A percentile compares a stretch with the other conserved stretches of the same genome.
Conservation (phyloP, 2,113 vertebrate genomes). For the Maccullochella peelii region DNA sequence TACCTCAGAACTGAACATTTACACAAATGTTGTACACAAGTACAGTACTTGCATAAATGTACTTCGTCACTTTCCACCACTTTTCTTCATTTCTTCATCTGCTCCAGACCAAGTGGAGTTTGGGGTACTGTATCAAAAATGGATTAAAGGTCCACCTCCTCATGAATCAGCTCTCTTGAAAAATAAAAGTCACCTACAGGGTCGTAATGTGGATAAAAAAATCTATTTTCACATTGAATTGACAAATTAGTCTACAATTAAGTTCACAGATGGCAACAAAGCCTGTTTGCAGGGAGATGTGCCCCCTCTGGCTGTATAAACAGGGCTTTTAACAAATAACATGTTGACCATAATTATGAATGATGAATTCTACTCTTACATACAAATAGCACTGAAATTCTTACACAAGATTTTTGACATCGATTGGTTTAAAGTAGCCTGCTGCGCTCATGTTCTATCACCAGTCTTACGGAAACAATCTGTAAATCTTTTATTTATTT, state of each 20-base stretch:
- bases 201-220: not conserved
- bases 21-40: no score
- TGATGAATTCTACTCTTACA: not conserved
- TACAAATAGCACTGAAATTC: not conserved
- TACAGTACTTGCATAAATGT: not conserved
- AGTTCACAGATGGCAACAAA: not conserved
- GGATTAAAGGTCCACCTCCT: not conserved
- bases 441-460: not conserved
- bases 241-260: not conserved
- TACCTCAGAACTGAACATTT: no score
- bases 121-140: not conserved
- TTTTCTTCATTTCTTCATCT: not conserved
- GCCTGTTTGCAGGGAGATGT: not conserved
- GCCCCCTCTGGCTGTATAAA: not conserved
- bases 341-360: not conserved
- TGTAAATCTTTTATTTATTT: no score
- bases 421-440: not conserved
- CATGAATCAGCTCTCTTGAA: not conserved
- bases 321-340: not conserved
- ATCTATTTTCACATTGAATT: not conserved
- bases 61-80: not conserved
- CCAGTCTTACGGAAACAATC: not conserved
- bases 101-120: not conserved
- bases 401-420: not conserved
- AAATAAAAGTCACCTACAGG: not conserved